Conservation (phyloP, 1,140 invertebrate genomes). For the Plutomurus gul region DNA sequence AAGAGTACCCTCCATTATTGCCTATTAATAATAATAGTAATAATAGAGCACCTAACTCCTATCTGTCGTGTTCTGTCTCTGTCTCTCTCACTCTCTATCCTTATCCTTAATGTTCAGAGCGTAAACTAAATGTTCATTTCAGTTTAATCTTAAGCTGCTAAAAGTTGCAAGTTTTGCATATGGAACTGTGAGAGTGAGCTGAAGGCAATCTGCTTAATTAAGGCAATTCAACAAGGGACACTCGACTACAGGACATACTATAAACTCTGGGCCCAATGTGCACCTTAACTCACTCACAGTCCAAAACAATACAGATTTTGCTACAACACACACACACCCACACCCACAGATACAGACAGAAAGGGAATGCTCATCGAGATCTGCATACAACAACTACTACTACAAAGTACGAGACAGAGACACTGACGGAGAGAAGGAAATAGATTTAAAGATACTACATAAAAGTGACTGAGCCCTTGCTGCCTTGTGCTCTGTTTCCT, state of each 20-base stretch:
- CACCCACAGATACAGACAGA: too few species aligned
- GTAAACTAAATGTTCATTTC: neutral
- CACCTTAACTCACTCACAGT: too few species aligned
- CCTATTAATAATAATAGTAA: conserved; percentile 9
- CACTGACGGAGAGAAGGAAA: conserved; percentile 1
- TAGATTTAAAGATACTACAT: neutral
- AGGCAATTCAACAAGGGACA: conserved; percentile 10
- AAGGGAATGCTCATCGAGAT: too few species aligned
- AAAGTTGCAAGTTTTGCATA: neutral
- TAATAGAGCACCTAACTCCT: too few species aligned
- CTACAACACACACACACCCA: neutral
- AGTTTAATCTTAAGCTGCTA: conserved; percentile 19
- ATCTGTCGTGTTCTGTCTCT: too few species aligned
- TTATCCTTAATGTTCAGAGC: too few species aligned
- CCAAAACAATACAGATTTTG: neutral
- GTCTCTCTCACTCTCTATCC: too few species aligned
- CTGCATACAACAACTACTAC: too few species aligned
- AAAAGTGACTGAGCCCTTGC: neutral
- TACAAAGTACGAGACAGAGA: too few species aligned
- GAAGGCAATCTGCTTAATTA: conserved; percentile 18
- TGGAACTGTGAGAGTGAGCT: neutral
- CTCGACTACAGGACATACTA: too few species aligned
- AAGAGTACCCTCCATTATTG: neutral
- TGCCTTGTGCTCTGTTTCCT: neutral
- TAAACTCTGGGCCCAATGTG: too few species aligned